phyloP scores from a whole-genome alignment of 1,140 invertebrate genomes.

The Conus betulinus region DNA sequence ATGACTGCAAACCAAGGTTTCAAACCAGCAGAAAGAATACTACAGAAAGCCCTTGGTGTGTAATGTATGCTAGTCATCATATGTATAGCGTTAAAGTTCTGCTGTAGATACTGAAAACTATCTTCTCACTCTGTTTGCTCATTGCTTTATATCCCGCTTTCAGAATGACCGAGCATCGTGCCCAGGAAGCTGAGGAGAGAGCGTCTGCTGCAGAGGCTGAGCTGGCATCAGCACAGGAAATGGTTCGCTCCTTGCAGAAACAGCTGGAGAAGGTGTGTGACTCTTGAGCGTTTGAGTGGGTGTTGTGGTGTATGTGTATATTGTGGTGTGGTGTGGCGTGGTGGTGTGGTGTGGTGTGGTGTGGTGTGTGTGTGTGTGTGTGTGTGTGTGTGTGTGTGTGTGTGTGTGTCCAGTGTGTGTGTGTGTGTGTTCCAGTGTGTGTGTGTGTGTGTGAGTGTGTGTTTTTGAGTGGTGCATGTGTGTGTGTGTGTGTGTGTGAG shows the following conservation, averaged over 20 bases:
- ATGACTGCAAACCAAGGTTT: too few relatives aligned
- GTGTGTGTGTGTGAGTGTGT: not conserved
- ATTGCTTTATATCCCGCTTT: too few relatives aligned
- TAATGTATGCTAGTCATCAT: too few relatives aligned
- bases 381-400: not conserved
- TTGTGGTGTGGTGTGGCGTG: not conserved
- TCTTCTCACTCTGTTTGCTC: too few relatives aligned
- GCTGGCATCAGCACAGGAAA: constrained; percentile 61
- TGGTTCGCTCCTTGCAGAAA: constrained; percentile 63
- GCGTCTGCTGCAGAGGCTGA: constrained; percentile 59
- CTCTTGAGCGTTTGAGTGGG: not conserved
- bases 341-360: not conserved
- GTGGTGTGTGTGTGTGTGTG: not conserved
- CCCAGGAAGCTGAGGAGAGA: constrained; percentile 65
- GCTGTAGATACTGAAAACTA: too few relatives aligned
- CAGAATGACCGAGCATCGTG: constrained; percentile 68
- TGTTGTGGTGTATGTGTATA: not conserved
- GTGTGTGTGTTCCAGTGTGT: not conserved
- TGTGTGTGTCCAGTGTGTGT: not conserved
- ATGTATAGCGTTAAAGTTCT: too few relatives aligned
- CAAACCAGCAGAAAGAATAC: too few relatives aligned
- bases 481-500: too few relatives aligned
- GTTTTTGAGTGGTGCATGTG: not conserved
- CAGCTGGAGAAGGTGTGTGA: constrained; percentile 46
- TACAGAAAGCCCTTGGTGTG: too few relatives aligned